Evolutionary conservation across 2,797 vertebrate species (phyloP), one percentile per base, ranked within the genome.

Genomic region (Acridotheres tristis): DNA sequence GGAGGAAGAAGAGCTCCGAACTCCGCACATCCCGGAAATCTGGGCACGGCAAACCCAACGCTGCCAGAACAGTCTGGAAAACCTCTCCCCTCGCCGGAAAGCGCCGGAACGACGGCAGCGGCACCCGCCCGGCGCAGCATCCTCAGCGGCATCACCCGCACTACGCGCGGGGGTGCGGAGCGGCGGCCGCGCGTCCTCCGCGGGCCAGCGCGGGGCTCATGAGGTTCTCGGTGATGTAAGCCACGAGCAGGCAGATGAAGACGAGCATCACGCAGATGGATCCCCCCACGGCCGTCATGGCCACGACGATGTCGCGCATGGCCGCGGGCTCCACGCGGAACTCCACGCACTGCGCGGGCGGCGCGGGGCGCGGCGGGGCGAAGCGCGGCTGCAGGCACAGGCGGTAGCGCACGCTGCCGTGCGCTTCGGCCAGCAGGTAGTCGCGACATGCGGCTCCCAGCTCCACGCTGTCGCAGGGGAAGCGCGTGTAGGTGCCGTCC

Each of bases 251-350:
- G 96, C 99, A 99, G 95, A 99, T 99, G 97, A 99, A 98, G 96
- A 99, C 99, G 95, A 99, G 98, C 99, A 99, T 99, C 97, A 99
- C 99, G 88, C 99, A 99, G 96, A 99, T 99, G 90, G 99, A 98
- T 63, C 99, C 99, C 74, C 99, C 99, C 92, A 99, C 99, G 9
- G 99, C 99, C 74, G 99, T 99, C 99, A 99, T 99, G 97, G 99
- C 99, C 51, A 99, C 98, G 29, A 99, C 99, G 93, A 99, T 99
- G 93, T 99, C 99, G 97, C 98, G 99, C 99, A 99, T 99, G 96
- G 99, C 98, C 16, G 98, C 98, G 3, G 98, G 98, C 34, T 98
- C 97, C 63, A 99, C 96, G 36, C 97, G 98, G 88, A 99, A 99
- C 97, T 99, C 99, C 83, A 99, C 98, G 92, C 99, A 99, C 88